Evolutionary conservation across 2,113 vertebrate genomes (phyloP), one percentile per base, ranked within the genome.

Genomic region (Zapus hudsonius): DNA sequence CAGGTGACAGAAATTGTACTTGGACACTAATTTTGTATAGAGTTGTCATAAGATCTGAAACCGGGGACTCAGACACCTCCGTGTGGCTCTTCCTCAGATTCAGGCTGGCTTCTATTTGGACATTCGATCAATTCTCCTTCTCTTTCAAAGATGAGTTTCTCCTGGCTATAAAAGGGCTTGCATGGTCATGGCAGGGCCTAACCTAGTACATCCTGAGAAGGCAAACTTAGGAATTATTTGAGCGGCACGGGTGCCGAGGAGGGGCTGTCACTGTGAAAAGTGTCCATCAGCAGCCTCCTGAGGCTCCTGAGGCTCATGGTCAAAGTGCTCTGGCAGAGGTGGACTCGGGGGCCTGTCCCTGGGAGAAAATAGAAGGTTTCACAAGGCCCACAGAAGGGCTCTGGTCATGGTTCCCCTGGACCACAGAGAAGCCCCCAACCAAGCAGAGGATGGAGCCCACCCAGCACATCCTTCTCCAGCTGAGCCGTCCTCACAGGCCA

Each of bases 231-330:
- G 55, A 61, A 11, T 8, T n/a, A 52, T n/a, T 16, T 63, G 33
- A 1, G 2, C 0, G 20, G 38, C 31, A 25, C 44, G 40, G 13
- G 40, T 33, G 36, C 7, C 12, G 1, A 0, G 11, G 20, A 16
- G 11, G 19, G 9, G 9, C 15, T 57, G 12, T 22, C 42, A 8
- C 42, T 36, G 2, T 40, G 33, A 16, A 42, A 17, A 31, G 5
- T 61, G 69, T 2, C 0, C 2, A 4, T 20, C 38, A 31, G 72
- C 12, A 17, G 29, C 27, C 2, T 19, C 67, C 52, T 40, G 20
- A 15, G n/a, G n/a, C 8, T 83, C 40, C 44, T 89, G 15, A 31
- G 25, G 2, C 42, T 87, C 55, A 67, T 25, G 3, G 3, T 36
- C 12, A 59, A 44, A 36, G 5, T 9, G 70, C 82, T 38, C 85